Conservation (phyloP, 1,140 invertebrate genomes). For the Neodiprion virginianus region DNA sequence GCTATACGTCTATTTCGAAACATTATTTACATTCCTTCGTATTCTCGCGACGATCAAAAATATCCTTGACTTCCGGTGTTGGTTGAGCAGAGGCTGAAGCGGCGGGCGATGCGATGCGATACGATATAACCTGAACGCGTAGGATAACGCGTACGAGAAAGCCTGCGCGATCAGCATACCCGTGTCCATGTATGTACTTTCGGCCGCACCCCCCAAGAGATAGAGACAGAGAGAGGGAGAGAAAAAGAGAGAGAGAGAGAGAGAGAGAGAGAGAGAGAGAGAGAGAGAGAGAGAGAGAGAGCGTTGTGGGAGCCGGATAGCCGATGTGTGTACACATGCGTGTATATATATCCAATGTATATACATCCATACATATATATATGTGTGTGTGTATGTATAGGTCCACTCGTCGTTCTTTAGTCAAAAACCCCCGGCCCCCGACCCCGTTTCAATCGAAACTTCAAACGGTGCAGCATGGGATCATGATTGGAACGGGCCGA, state of each 20-base stretch:
- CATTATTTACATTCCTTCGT: no score
- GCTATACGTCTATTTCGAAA: no score
- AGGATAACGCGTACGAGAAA: constrained; percentile 14
- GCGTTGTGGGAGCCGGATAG: constrained; percentile 30
- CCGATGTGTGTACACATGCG: constrained; percentile 39
- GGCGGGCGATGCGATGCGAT: neutral
- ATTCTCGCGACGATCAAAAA: no score
- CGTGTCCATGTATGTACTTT: no score
- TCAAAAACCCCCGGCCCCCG: constrained; percentile 51
- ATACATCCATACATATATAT: constrained; percentile 35
- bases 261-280: neutral
- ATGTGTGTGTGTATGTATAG: neutral
- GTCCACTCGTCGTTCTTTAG: constrained; percentile 59
- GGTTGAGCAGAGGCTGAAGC: neutral
- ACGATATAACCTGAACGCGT: neutral
- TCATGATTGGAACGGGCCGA: constrained; percentile 62
- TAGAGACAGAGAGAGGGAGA: neutral
- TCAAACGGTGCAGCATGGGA: constrained; percentile 62
- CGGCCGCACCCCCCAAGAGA: no score
- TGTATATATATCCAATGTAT: no score
- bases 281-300: neutral
- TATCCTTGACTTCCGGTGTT: no score
- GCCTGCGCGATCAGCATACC: constrained; percentile 11
- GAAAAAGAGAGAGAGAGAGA: neutral
- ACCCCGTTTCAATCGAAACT: constrained; percentile 64